A percentile compares a stretch with the other conserved stretches of the same genome.
These are phyloP conservation scores for Drosophila pseudotalamancana DNA, from an alignment of 2,888 invertebrate genomes.

Conservation along the genomic window DNA sequence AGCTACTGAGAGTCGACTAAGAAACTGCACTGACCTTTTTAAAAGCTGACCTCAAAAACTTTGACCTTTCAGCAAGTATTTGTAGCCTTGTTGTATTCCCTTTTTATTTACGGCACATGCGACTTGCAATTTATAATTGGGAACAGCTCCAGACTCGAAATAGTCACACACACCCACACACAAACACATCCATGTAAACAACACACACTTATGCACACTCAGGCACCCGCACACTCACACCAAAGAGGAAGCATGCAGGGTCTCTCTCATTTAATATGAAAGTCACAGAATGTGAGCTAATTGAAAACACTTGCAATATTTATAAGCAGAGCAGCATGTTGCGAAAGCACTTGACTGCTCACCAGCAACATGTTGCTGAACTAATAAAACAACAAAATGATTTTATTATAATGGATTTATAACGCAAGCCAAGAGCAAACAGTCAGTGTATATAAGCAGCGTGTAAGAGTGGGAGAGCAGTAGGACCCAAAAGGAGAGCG, in stretches of 20 bases:
- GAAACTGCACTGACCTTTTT: conserved; percentile 51
- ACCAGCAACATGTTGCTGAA: conserved; percentile 78
- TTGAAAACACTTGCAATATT: conserved; percentile 83
- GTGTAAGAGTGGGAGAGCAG: conserved; percentile 14
- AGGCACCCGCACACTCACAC: conserved; percentile 9
- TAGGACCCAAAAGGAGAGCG: conserved; percentile 1
- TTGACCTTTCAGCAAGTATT: conserved; percentile 59
- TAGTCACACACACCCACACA: conserved; percentile 8
- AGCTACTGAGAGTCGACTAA: conserved; percentile 22
- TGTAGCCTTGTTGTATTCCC: conserved; percentile 21
- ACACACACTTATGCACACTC: conserved; percentile 4
- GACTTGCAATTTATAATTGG: conserved; percentile 71
- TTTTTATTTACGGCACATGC: conserved; percentile 57
- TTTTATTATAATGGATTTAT: conserved; percentile 81
- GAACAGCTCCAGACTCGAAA: conserved; percentile 53
- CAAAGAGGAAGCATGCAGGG: conserved; percentile 34
- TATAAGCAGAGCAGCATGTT: conserved; percentile 77
- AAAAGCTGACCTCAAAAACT: conserved; percentile 54
- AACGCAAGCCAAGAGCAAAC: conserved; percentile 74
- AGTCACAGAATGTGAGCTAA: conserved; percentile 81
- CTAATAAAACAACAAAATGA: conserved; percentile 81
- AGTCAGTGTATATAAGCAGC: conserved; percentile 35
- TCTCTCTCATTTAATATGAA: conserved; percentile 76
- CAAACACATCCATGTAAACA: conserved; percentile 1
- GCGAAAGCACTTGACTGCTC: conserved; percentile 74